These are phyloP conservation scores for Otis tarda DNA, from an alignment of 2,113 vertebrate species.

Conservation along the genomic window DNA sequence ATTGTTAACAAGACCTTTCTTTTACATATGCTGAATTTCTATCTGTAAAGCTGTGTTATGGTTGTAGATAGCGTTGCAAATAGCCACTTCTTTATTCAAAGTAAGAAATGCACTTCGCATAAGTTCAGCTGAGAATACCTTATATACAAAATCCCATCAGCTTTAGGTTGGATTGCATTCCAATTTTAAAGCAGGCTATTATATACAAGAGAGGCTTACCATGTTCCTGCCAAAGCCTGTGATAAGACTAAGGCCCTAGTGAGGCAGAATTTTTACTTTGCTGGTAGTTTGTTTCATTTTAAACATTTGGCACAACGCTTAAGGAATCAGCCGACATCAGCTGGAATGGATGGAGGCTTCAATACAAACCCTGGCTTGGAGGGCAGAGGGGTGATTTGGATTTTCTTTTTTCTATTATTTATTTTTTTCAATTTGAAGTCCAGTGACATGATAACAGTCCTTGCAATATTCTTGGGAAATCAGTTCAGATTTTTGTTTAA, in stretches of 20 bases:
- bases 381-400: neutral
- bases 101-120: neutral
- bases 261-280: neutral
- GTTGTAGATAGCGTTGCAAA: slow-evolving; percentile 14
- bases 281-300: neutral
- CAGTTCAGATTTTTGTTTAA: neutral
- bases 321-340: neutral
- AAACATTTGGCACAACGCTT: neutral
- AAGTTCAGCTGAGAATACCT: neutral
- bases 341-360: neutral
- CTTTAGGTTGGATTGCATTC: neutral
- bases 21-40: neutral
- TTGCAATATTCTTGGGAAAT: neutral
- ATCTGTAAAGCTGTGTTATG: neutral
- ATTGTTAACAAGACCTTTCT: neutral
- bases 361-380: neutral
- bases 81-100: neutral
- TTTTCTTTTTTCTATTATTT: neutral
- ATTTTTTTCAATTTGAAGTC: neutral
- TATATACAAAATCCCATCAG: slow-evolving; percentile 29
- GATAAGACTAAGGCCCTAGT: neutral
- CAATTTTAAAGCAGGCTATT: slow-evolving; percentile 23
- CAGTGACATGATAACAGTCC: neutral
- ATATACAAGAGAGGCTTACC: neutral
- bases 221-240: slow-evolving; percentile 11